Conservation (phyloP, 2,113 vertebrate genomes). For the Psilopsiagon aymara region DNA sequence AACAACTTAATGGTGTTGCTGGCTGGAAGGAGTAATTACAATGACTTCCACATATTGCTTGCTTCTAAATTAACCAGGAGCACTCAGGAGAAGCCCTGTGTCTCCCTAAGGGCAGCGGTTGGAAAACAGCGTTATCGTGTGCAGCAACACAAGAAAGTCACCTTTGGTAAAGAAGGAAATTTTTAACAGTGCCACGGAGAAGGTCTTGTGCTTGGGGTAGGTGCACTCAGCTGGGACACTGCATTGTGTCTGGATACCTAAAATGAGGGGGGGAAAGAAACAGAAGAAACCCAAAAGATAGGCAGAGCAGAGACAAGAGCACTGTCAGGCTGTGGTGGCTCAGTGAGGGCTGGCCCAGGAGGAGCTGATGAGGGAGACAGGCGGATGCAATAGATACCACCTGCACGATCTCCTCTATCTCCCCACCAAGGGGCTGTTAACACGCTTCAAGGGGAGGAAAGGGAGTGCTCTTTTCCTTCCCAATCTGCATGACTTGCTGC, state of each 20-base stretch:
- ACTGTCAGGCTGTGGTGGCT: accelerated
- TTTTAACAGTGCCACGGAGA: accelerated
- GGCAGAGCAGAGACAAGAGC: neutral
- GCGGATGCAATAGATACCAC: accelerated
- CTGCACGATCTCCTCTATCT: accelerated
- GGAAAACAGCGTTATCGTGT: neutral
- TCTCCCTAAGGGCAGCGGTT: neutral
- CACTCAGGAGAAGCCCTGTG: neutral
- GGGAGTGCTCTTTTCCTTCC: neutral
- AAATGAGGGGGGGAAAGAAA: neutral
- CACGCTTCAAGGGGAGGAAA: accelerated
- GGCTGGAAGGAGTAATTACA: slow-evolving; percentile 34
- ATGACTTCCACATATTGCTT: neutral
- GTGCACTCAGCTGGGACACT: neutral
- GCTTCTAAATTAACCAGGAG: slow-evolving; percentile 40
- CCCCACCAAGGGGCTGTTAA: neutral
- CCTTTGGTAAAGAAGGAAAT: neutral
- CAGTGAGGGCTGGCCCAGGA: neutral
- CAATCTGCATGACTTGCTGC: accelerated
- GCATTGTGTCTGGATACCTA: neutral
- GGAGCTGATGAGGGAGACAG: neutral
- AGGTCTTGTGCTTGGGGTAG: neutral
- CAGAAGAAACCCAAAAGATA: neutral
- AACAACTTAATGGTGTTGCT: neutral
- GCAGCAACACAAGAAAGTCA: neutral